These are phyloP conservation scores for Lysiphlebus fabarum DNA, from an alignment of 1,140 invertebrate species.

Conservation along the genomic window DNA sequence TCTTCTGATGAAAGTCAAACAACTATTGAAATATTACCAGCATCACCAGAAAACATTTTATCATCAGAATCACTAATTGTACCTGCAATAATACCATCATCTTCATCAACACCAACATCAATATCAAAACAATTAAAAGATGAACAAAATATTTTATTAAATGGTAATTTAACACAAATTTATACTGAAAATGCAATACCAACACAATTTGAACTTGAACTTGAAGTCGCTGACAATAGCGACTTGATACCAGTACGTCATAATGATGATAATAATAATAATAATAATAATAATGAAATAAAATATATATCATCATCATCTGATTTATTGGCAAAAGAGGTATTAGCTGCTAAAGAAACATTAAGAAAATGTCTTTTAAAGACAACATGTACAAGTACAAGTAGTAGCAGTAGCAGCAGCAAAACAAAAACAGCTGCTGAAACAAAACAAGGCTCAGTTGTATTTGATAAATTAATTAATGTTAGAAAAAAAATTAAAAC, in stretches of 20 bases:
- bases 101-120: too few relatives aligned
- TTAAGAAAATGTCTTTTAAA: conserved; percentile 44
- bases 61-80: conserved; percentile 19
- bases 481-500: neutral
- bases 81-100: too few relatives aligned
- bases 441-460: conserved; percentile 37
- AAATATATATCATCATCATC: conserved; percentile 33
- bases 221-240: conserved; percentile 41
- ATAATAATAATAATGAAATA: conserved; percentile 7
- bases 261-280: neutral
- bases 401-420: neutral
- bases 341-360: conserved; percentile 51
- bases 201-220: conserved; percentile 43
- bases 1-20: conserved; percentile 51
- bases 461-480: neutral
- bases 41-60: conserved; percentile 38
- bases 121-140: conserved; percentile 17
- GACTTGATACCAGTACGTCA: conserved; percentile 27
- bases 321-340: conserved; percentile 47
- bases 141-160: conserved; percentile 16
- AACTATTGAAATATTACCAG: conserved; percentile 48
- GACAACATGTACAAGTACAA: conserved; percentile 13
- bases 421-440: conserved; percentile 41
- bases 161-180: conserved; percentile 29
- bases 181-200: conserved; percentile 40